Evolutionary conservation across 2,888 invertebrate genomes (phyloP), one percentile per base, ranked within the genome.

Genomic region (Brachyopa scutellaris): DNA sequence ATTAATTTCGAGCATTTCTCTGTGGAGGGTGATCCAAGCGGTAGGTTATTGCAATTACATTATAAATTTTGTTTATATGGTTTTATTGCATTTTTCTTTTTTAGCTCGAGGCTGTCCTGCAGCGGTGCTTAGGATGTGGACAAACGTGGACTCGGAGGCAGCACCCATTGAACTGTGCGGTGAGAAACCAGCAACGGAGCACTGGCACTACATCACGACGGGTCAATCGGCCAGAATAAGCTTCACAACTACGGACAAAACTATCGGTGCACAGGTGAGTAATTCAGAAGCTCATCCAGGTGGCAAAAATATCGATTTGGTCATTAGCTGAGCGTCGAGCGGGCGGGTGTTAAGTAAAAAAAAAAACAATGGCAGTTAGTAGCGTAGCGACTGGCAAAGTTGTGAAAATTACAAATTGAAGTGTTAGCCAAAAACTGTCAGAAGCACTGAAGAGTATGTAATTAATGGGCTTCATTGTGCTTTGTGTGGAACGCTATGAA

Each of bases 241-340:
- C 91, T 98, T 98, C 91, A 95, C 97, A 89, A 96, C 97, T 88
- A 97, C 98, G 79, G 97, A 97, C 90, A 97, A 97, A 92, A 97
- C 98, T 45, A 96, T 97, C 82, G 98, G 98, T 85, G 97, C 97
- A 87, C 94, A 88, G 89, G 90, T 91, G 61, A 87, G 86, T 85
- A 17, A 26, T 49, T 40, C 7, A 19, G 7, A 33, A n/a, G 45
- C 9, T 2, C 15, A 38, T 9, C 6, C 0, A 9, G 15, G 33
- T 15, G 42, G 42, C 8, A 45, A 29, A 33, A 67, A 55, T 67
- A 51, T 61, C 51, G 42, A 21, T 42, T 61, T 40, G 51, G 6
- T 11, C 31, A 23, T 23, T 67, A 42, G 51, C 49, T 15, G 40
- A 1, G 31, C 33, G 49, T 42, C 53, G 53, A 66, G 21, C 9